Evolutionary conservation across 2,113 vertebrate species (phyloP).

Genomic region (Oryzias celebensis): DNA sequence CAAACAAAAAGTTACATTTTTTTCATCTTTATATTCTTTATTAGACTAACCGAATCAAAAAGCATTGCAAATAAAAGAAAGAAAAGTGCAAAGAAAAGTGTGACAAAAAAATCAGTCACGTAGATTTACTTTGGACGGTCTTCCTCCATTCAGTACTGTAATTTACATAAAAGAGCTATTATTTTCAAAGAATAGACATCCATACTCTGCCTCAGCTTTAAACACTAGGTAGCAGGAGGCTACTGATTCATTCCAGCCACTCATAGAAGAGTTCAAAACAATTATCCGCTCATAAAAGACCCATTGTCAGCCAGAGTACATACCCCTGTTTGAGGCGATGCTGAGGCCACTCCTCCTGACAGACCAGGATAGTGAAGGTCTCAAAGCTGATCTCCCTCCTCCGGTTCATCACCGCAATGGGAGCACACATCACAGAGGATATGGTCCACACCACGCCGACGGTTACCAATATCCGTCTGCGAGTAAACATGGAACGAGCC

Average conservation of each 20-base stretch:
- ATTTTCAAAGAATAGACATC: no score
- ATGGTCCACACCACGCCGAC: constrained; percentile 85
- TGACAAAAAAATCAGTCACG: constrained; percentile 1
- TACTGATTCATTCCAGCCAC: constrained; percentile 1
- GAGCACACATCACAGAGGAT: constrained; percentile 86
- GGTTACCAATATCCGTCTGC: constrained; percentile 79
- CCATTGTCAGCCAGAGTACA: constrained; percentile 14
- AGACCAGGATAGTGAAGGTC: constrained; percentile 82
- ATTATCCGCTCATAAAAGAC: background rate
- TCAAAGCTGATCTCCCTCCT: constrained; percentile 82
- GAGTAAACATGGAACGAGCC: constrained; percentile 88
- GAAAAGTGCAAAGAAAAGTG: no score
- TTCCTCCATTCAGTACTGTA: background rate
- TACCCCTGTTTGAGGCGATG: constrained; percentile 86
- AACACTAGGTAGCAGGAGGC: constrained; percentile 1
- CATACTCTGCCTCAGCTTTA: no score
- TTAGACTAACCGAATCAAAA: no score
- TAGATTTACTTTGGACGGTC: background rate
- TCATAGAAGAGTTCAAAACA: constrained; percentile 2
- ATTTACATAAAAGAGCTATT: background rate
- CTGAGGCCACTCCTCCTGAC: constrained; percentile 88
- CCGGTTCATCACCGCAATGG: constrained; percentile 87
- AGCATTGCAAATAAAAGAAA: no score
- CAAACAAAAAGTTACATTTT: no score
- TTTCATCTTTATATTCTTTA: no score